Base-by-base conservation (phyloP, 2,113 vertebrate species). In the Oryzias melastigma region DNA sequence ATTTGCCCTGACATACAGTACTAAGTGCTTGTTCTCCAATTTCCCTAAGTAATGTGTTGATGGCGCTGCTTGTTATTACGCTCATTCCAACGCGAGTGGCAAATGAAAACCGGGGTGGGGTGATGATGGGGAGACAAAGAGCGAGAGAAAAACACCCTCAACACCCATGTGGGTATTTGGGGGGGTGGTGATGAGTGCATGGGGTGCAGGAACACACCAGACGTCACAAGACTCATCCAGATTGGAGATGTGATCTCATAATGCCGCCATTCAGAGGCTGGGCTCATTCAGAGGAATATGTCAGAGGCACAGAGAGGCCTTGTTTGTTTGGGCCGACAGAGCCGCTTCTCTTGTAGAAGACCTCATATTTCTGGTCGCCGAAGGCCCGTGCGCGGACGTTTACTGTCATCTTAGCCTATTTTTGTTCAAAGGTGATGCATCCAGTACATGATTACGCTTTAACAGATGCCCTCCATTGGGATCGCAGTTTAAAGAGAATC, bases 401-500 rank as follows among this genome's bases (percentile, higher is more conserved):
- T 77, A 62, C 74, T 71, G 64, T 58, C 55, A 73, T 69, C 55
- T 45, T 71, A 83, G 65, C 67, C 71, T 61, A 64, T 59, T 73
- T 76, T 62, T 25, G 16, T 50, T 67, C 52, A 53, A 77, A 86
- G 84, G 82, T 85, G 65, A 69, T 52, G 54, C 18, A 58, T 49
- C 18, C 50, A 20, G 24, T 3, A 53, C 52, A 68, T 64, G 69
- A 72, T 58, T 59, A 66, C 65, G 68, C 48, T 48, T 77, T 66
- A 81, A 83, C 84, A 83, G 81, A 84, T 81, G 75, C 50, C 59
- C 45, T 43, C 58, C 41, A 10, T 62, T 41, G 82, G 78, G 65
- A 65, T 40, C 15, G 0, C 42, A 85, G 74, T 75, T 80, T 66
- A 88, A 86, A 86, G 77, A 86, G 84, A 88, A 86, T 85, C 76